Conservation (phyloP, 2,113 vertebrate genomes). For the Callithrix jacchus region DNA sequence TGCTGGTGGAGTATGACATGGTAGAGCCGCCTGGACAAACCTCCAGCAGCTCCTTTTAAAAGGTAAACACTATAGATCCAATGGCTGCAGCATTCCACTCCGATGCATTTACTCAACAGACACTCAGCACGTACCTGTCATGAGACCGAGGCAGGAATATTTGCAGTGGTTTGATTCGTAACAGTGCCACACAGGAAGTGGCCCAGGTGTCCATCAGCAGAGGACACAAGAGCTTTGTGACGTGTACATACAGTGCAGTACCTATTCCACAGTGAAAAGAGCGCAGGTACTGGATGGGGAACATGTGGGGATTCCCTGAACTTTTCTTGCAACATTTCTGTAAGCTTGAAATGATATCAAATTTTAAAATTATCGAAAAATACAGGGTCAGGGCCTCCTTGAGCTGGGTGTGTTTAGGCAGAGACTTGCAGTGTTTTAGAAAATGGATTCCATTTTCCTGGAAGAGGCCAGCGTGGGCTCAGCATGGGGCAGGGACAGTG, state of each 20-base stretch:
- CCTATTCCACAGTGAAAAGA: too few species aligned
- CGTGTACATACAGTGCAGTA: too few species aligned
- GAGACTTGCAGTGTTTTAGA: not conserved
- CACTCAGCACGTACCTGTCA: rapidly evolving
- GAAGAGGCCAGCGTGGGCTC: not conserved
- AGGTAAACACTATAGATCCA: not conserved
- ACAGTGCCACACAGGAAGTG: not conserved
- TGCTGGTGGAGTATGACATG: not conserved
- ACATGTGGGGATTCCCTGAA: not conserved
- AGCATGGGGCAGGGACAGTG: too few species aligned
- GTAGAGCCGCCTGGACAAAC: not conserved
- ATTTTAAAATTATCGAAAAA: not conserved
- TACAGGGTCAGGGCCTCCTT: not conserved
- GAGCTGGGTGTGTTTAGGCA: not conserved
- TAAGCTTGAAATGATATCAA: not conserved
- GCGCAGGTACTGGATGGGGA: not conserved
- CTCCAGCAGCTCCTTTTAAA: not conserved
- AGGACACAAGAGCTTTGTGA: too few species aligned
- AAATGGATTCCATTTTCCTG: not conserved
- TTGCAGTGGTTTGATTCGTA: not conserved
- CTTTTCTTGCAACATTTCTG: not conserved
- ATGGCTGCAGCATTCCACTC: not conserved
- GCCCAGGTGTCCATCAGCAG: too few species aligned
- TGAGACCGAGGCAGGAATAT: not conserved
- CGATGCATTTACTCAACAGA: not conserved